Base-by-base conservation (phyloP, 2,113 vertebrate genomes). In the Ammodytes marinus region DNA sequence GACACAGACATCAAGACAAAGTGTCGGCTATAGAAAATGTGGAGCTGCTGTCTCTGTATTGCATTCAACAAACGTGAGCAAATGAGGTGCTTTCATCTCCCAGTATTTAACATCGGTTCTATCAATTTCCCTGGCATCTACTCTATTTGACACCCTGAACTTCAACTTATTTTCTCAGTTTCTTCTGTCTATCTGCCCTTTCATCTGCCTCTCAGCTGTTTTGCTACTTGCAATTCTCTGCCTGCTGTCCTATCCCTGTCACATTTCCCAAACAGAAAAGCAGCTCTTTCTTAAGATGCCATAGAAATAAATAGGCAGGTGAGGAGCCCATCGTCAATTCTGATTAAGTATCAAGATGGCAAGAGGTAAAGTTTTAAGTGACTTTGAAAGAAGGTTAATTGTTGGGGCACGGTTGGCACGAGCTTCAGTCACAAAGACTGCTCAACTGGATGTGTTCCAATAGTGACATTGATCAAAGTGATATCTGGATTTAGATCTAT, bases 101-200 rank as follows among this genome's bases (percentile, higher is more conserved):
- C 19, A 2, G 3, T 69, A 35, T 65, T 59, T 58, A 43, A 49
- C 17, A 40, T 14, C 3, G 10, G 47, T 66, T 55, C 14, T 55
- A 5, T 66, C 45, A 59, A 13, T 74, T 68, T 77, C 2, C 63
- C 58, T 79, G 53, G 49, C 35, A 53, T 14, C 1, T 64, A 3
- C 49, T n/a, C 17, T 45, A 9, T 68, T 53, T 43, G 6, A 9
- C 14, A 42, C 58, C 35, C 59, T 60, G 53, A 57, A 66, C 19
- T 37, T 19, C 19, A 5, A 39, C 17, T 74, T 58, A 17, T 50
- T 53, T 71, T 72, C 12, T 71, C 8, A 12, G 1, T 47, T 67
- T 27, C 60, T 45, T 64, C 42, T 12, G 14, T 46, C 61, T 46
- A 40, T 45, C 61, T n/a, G 10, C 2, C 14, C n/a, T 42, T 43